Conservation (phyloP, 2,797 vertebrate species). For the Rhinophrynus dorsalis region DNA sequence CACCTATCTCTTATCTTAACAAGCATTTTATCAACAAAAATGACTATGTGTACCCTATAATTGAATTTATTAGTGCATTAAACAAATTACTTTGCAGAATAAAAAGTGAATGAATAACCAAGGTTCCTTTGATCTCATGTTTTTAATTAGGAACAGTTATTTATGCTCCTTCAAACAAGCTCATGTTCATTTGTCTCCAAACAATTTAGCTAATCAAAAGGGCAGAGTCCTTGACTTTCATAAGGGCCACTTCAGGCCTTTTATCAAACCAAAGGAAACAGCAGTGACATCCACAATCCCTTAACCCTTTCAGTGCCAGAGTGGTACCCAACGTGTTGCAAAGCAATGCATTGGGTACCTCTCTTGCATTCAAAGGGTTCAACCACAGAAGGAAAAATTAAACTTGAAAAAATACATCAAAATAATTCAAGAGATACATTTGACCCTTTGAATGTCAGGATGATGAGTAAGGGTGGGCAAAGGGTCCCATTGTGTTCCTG, state of each 20-base stretch:
- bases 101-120: conserved; percentile 17
- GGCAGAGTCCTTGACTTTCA: conserved; percentile 12
- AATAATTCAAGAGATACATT: too few relatives aligned
- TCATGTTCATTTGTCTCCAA: conserved; percentile 13
- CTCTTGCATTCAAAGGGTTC: too few relatives aligned
- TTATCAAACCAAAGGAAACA: conserved; percentile 7
- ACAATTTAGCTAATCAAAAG: conserved; percentile 18
- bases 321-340: too few relatives aligned
- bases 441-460: too few relatives aligned
- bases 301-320: too few relatives aligned
- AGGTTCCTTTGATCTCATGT: not conserved
- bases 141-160: conserved; percentile 18
- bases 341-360: too few relatives aligned
- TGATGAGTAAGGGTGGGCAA: too few relatives aligned
- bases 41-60: not conserved
- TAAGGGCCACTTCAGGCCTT: not conserved
- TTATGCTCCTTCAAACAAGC: conserved; percentile 11
- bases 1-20: too few relatives aligned
- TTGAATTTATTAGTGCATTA: conserved; percentile 27
- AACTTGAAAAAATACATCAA: too few relatives aligned
- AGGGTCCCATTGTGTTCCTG: too few relatives aligned
- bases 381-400: too few relatives aligned
- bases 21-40: not conserved
- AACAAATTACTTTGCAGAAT: conserved; percentile 4
- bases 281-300: not conserved